phyloP scores from a whole-genome alignment of 2,113 vertebrate species.

The Oncorhynchus clarkii region DNA sequence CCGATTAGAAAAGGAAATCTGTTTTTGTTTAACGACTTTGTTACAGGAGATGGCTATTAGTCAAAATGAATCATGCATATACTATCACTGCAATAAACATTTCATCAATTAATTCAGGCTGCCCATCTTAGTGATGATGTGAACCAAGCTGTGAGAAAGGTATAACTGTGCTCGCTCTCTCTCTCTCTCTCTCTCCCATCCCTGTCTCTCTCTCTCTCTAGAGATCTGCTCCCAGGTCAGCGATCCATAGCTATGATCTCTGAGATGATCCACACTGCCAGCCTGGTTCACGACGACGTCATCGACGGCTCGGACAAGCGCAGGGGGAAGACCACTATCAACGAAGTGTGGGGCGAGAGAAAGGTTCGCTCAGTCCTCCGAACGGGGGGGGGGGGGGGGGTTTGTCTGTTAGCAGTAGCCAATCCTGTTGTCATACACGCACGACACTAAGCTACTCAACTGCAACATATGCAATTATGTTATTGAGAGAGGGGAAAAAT shows the following conservation, averaged over 20 bases:
- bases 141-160: no score
- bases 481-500: no score
- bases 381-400: no score
- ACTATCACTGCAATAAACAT: background rate
- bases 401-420: no score
- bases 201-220: constrained; percentile 41
- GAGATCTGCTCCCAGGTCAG: constrained; percentile 88
- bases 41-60: background rate
- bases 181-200: no score
- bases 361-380: constrained; percentile 75
- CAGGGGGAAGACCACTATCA: constrained; percentile 90
- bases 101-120: background rate
- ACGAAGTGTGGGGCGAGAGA: constrained; percentile 92
- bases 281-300: constrained; percentile 94
- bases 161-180: no score
- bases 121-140: background rate
- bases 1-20: no score
- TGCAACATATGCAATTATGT: no score
- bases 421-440: no score
- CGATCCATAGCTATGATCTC: constrained; percentile 90
- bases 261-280: constrained; percentile 99
- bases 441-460: no score
- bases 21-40: no score
- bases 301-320: constrained; percentile 90
- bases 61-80: background rate